Evolutionary conservation across 2,888 invertebrate genomes (phyloP), one percentile per base, ranked within the genome.

Genomic region (Shargacucullia verbasci): DNA sequence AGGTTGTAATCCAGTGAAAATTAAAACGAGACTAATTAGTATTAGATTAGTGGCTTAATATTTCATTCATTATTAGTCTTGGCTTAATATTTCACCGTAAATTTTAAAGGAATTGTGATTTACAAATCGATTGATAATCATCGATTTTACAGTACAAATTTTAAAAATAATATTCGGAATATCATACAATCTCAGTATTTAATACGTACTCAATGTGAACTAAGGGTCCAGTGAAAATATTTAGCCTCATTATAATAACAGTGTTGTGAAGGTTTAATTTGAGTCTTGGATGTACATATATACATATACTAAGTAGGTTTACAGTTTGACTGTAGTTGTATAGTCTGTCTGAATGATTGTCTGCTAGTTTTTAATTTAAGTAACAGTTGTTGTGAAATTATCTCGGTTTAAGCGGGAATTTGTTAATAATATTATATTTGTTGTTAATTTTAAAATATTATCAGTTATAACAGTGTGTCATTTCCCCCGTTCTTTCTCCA

Each of bases 371-470:
- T 76, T 73, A 52, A 58, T 61, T 57, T 80, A 80, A 75, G 74
- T 46, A 78, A 76, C 59, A 61, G 47, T 61, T 73, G 74, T 82
- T 82, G 73, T 81, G 73, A 82, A 79, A 59, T 66, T 74, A 65
- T 74, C 78, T 77, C 78, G 60, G 59, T 78, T 71, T 59, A 60
- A 70, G 35, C 62, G 83, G 79, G 79, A 71, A 45, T 58, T 75
- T 82, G 82, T 84, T 85, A 73, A 65, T 76, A 70, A 57, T 68
- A 45, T 62, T 71, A 73, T 69, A 75, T 55, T 40, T 56, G 48
- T 78, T 79, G 63, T 68, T 82, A 76, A 78, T 73, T 76, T n/a
- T 79, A 78, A 78, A 79, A 66, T 66, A 58, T 44, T 63, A 63
- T 9, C 12, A 37, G 39, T 47, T 46, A 2, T 11, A 47, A 29